These are phyloP conservation scores for Euglossa dilemma DNA, from an alignment of 1,140 invertebrate genomes.

Conservation along the genomic window DNA sequence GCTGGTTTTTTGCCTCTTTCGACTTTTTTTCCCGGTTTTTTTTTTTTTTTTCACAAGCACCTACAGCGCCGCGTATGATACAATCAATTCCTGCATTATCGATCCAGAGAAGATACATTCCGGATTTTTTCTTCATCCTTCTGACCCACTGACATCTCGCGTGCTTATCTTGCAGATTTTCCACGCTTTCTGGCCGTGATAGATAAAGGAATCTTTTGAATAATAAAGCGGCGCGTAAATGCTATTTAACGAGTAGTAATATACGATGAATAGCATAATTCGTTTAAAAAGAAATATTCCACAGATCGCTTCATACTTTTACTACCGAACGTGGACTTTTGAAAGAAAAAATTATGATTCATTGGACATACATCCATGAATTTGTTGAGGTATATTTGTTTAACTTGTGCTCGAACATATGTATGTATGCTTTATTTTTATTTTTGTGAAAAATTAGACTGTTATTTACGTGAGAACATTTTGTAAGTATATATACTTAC, in stretches of 20 bases:
- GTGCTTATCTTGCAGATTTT: conserved; percentile 4
- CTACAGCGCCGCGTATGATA: background rate
- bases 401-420: no score
- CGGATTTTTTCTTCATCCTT: background rate
- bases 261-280: background rate
- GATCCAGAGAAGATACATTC: background rate
- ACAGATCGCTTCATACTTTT: background rate
- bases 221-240: background rate
- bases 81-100: background rate
- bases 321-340: background rate
- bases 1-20: no score
- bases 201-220: conserved; percentile 8
- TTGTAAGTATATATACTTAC: no score
- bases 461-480: no score
- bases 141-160: conserved; percentile 14
- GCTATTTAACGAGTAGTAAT: background rate
- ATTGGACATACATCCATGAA: no score
- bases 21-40: background rate
- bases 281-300: background rate
- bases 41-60: background rate
- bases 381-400: no score
- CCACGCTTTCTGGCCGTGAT: conserved; percentile 19
- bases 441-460: no score
- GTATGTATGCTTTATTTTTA: no score
- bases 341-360: no score